Evolutionary conservation across 2,113 vertebrate genomes (phyloP).

Genomic region (Entomyzon cyanotis): DNA sequence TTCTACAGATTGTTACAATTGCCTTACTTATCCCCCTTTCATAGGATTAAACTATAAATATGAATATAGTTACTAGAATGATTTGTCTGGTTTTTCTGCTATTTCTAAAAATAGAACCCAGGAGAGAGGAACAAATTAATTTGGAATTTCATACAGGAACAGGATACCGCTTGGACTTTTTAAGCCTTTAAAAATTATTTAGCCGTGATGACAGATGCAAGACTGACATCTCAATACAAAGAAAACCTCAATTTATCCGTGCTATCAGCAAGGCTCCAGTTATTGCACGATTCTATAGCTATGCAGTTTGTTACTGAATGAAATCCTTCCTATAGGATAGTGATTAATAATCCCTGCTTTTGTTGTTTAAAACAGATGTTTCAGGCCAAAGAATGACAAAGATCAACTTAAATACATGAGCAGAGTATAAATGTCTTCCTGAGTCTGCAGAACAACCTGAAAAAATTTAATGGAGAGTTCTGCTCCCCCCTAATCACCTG

Average conservation of each 20-base stretch:
- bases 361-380: conserved; percentile 28
- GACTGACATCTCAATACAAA: conserved; percentile 20
- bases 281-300: not conserved
- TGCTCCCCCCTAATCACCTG: conserved; percentile 1
- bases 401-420: conserved; percentile 27
- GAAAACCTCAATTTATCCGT: not conserved
- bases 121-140: not conserved
- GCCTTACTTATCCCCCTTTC: not conserved
- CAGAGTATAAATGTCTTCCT: not conserved
- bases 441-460: conserved; percentile 31
- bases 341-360: conserved; percentile 31
- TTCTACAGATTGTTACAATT: not conserved
- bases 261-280: conserved; percentile 18
- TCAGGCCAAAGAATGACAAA: not conserved
- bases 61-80: not conserved
- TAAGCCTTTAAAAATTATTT: conserved; percentile 41
- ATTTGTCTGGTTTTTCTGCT: not conserved
- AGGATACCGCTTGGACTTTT: conserved; percentile 3
- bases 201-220: not conserved
- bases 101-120: conserved; percentile 16
- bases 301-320: conserved; percentile 4
- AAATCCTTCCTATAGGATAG: conserved; percentile 20
- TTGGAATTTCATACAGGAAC: not conserved
- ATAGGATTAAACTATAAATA: not conserved
- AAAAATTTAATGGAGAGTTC: not conserved